These are phyloP conservation scores for Tachysurus vachellii DNA, from an alignment of 2,113 vertebrate genomes.

Conservation along the genomic window DNA sequence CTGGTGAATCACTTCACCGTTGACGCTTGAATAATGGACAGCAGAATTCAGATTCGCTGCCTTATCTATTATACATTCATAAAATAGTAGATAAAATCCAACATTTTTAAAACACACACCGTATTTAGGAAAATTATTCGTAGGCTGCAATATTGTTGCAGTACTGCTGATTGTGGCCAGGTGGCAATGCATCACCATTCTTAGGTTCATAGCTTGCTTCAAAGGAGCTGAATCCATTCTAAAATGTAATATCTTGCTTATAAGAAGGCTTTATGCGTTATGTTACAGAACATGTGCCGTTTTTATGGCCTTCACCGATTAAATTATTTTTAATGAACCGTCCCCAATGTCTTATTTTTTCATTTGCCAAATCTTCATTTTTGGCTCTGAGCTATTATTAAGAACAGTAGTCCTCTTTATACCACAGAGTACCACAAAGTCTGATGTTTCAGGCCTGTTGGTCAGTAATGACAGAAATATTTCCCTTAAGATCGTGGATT, in stretches of 20 bases:
- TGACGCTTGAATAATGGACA: too few relatives aligned
- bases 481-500: background rate
- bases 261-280: background rate
- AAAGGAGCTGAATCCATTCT: background rate
- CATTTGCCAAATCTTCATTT: background rate
- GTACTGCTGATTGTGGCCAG: constrained; percentile 21
- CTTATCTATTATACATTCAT: too few relatives aligned
- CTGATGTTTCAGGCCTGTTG: background rate
- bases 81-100: too few relatives aligned
- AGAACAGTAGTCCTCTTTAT: background rate
- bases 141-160: background rate
- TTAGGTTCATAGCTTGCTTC: background rate
- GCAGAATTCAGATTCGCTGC: too few relatives aligned
- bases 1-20: too few relatives aligned
- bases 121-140: too few relatives aligned
- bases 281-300: background rate
- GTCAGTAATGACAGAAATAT: constrained; percentile 12
- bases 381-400: constrained; percentile 5
- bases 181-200: constrained; percentile 37
- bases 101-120: too few relatives aligned
- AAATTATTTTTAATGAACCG: background rate
- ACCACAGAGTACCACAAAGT: background rate
- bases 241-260: background rate
- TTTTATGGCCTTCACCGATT: background rate
- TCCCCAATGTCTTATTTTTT: background rate